These are phyloP conservation scores for Chamaedrilus cognettii DNA, from an alignment of 2,888 invertebrate species.

Conservation along the genomic window DNA sequence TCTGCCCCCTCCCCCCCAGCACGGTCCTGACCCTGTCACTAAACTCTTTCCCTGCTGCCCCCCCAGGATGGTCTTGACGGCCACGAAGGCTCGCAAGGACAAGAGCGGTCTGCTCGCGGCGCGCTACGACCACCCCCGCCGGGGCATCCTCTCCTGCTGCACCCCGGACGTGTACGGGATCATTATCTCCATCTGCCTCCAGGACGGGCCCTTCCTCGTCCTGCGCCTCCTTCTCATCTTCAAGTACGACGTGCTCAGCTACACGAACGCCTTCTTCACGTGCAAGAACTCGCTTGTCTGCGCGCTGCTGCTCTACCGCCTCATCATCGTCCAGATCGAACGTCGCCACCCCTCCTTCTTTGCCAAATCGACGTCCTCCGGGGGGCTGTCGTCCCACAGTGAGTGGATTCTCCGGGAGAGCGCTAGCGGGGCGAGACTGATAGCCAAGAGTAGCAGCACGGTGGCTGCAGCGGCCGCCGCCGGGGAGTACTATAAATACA, in stretches of 20 bases:
- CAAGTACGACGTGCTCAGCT: conserved; percentile 75
- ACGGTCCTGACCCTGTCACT: no score
- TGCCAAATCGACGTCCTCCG: neutral
- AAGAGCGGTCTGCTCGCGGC: conserved; percentile 43
- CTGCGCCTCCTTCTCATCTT: conserved; percentile 81
- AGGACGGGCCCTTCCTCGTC: conserved; percentile 84
- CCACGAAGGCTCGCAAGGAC: conserved; percentile 65
- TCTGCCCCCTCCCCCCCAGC: no score
- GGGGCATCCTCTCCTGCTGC: conserved; percentile 69
- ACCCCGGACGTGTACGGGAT: conserved; percentile 84
- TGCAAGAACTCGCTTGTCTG: conserved; percentile 90
- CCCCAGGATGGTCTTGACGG: conserved; percentile 76
- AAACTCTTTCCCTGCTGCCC: neutral
- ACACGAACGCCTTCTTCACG: conserved; percentile 96
- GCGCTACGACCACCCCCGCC: neutral
- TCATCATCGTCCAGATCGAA: conserved; percentile 36
- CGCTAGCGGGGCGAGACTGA: neutral
- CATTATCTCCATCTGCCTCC: conserved; percentile 80
- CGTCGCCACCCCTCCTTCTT: conserved; percentile 10
- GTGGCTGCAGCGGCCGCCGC: neutral
- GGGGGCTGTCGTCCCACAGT: neutral
- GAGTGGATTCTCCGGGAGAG: conserved; percentile 18
- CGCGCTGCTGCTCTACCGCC: conserved; percentile 78
- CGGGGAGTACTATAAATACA: conserved; percentile 19
- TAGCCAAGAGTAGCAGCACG: conserved; percentile 1